Base-by-base conservation (phyloP, 2,888 invertebrate genomes). In the Gnatocerus cornutus region DNA sequence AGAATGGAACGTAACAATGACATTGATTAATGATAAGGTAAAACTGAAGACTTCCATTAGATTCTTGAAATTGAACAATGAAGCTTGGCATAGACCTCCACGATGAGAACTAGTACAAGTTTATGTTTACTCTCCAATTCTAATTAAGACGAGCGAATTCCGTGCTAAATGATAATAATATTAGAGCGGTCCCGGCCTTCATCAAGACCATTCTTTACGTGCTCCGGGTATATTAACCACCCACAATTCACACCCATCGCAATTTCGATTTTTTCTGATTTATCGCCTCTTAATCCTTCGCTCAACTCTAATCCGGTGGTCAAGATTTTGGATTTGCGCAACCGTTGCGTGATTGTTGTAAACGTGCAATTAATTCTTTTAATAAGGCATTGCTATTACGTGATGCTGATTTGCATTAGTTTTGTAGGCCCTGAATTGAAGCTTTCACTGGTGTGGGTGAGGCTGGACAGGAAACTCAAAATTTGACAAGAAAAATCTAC, bases 131-230 rank as follows among this genome's bases (percentile, higher is more conserved):
- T 53, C 21, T 50, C 37, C 4, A 10, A 5, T 33, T 0, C 43
- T 43, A 33, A 53, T 58, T 41, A 58, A 58, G 27, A 27, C n/a
- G 27, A 16, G 43, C 10, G 21, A 43, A 53, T 41, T 41, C 10
- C 41, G 41, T 13, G 41, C 41, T 61, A 46, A 67, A 52, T 33
- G 52, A 13, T 41, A 67, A 52, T 33, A 41, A 13, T 41, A 27
- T 67, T 67, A 67, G 67, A 67, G 61, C 27, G 67, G 50, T 61
- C 66, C 4, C 52, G 67, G 13, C 67, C 67, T 67, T 67, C 67
- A 61, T 67, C 61, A 61, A 61, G 67, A 67, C 61, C 55, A 29
- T 58, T 58, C 45, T 59, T n/a, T 59, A 59, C 30, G 27, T 59
- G 45, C 29, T 39, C 1, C 2, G 4, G 33, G 7, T 43, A 45